Percentiles rank a stretch among this genome's conserved stretches.
phyloP scores from a whole-genome alignment of 2,113 vertebrate genomes.

The Stegostoma tigrinum region DNA sequence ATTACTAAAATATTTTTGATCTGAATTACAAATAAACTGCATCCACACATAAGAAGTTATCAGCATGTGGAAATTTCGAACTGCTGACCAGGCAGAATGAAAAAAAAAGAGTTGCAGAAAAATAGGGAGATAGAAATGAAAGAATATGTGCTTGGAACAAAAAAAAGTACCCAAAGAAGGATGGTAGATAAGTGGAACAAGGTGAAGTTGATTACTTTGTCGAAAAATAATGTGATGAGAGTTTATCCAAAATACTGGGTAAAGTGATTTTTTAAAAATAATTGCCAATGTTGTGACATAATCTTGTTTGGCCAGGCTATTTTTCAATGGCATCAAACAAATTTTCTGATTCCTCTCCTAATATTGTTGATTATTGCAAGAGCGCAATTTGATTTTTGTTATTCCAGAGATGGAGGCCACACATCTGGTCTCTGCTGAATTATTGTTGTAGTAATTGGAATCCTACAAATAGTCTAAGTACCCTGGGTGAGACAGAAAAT shows the following conservation, averaged over 20 bases:
- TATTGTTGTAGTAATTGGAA: neutral
- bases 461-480: neutral
- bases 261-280: neutral
- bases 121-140: neutral
- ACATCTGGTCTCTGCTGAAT: neutral
- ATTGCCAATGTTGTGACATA: neutral
- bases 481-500: neutral
- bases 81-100: neutral
- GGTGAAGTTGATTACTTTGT: neutral
- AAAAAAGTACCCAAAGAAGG: neutral
- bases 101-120: neutral
- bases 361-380: neutral
- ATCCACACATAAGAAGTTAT: neutral
- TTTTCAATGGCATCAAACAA: neutral
- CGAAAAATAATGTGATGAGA: neutral
- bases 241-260: neutral
- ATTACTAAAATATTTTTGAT: neutral
- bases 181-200: neutral
- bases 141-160: neutral
- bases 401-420: neutral
- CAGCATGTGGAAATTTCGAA: neutral
- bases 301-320: neutral
- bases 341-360: slow-evolving; percentile 18
- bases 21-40: neutral
- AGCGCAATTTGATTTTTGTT: neutral